Evolutionary conservation across 2,888 invertebrate genomes (phyloP), one percentile per base, ranked within the genome.

Genomic region (Pristionchus japonicus): DNA sequence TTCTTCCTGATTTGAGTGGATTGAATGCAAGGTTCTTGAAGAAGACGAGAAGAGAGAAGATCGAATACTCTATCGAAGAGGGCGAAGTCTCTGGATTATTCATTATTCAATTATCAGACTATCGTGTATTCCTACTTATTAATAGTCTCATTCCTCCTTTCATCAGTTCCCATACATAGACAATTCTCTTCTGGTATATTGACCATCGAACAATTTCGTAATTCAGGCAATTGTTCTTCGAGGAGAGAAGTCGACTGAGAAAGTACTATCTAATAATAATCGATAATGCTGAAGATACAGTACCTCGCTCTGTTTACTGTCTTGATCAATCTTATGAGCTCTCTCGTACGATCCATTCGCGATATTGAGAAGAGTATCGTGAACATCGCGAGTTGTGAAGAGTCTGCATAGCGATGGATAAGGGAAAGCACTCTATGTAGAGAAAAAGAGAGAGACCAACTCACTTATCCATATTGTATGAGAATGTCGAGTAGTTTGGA

Each of bases 381-480:
- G 40, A n/a, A 85, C 23, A n/a, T 85, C 85, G 17, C 85, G 85
- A 85, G 85, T 85, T 20, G 85, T 64, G 40, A 85, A 85, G 2
- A 85, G 23, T 64, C 85, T 85, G 31, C 2, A 85, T 27, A 31
- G n/a, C 49, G 7, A 7, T 49, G 49, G 49, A 49, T 49, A 49
- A 15, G 57, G 57, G 20, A 9, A 57, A 20, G 57, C 13, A 57
- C 23, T n/a, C n/a, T n/a, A n/a, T n/a, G n/a, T n/a, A n/a, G n/a
- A n/a, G n/a, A n/a, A n/a, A n/a, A n/a, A n/a, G n/a, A n/a, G n/a
- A n/a, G 43, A 9, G 11, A 43, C 43, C 43, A 43, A 43, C 86
- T 86, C 49, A 86, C 86, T 86, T 86, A 20, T 86, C 86, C 86
- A 86, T 86, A 31, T 86, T 86, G 34, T 49, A 70, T 2, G 86